Evolutionary conservation across 2,888 invertebrate genomes (phyloP).

Genomic region (Spisula solida): DNA sequence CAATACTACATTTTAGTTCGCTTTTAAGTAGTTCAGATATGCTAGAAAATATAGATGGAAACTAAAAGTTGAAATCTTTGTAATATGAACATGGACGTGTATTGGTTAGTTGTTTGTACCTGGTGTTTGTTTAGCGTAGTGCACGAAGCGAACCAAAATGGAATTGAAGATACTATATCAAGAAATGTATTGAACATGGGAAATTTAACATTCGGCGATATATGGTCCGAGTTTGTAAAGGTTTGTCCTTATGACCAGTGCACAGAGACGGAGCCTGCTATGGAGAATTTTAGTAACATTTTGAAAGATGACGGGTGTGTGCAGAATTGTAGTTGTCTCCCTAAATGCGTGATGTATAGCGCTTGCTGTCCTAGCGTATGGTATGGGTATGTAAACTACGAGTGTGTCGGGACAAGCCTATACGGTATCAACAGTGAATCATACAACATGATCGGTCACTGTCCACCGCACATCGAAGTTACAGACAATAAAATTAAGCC

Average conservation of each 20-base stretch:
- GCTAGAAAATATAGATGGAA: too few relatives aligned
- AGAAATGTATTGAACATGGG: not conserved
- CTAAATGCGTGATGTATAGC: conserved; percentile 13
- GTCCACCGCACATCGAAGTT: not conserved
- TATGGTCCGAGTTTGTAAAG: not conserved
- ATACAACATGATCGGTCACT: not conserved
- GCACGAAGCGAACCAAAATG: not conserved
- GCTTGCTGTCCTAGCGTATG: conserved; percentile 15
- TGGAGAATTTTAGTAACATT: too few relatives aligned
- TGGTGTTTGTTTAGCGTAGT: not conserved
- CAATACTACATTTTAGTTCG: too few relatives aligned
- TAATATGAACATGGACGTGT: not conserved
- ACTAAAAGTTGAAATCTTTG: too few relatives aligned
- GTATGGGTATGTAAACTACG: conserved; percentile 21
- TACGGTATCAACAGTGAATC: not conserved
- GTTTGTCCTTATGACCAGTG: not conserved
- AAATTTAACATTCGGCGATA: not conserved
- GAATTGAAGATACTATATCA: not conserved
- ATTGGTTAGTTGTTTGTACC: not conserved
- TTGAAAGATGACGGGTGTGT: not conserved
- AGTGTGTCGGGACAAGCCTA: not conserved
- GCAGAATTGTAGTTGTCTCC: conserved; percentile 4
- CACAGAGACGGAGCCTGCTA: not conserved
- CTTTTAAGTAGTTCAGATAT: too few relatives aligned
- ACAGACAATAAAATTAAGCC: not conserved